A percentile compares a stretch with the other conserved stretches of the same genome.
These are phyloP conservation scores for Oreochromis grahami DNA, from an alignment of 2,797 vertebrate species.

Conservation along the genomic window DNA sequence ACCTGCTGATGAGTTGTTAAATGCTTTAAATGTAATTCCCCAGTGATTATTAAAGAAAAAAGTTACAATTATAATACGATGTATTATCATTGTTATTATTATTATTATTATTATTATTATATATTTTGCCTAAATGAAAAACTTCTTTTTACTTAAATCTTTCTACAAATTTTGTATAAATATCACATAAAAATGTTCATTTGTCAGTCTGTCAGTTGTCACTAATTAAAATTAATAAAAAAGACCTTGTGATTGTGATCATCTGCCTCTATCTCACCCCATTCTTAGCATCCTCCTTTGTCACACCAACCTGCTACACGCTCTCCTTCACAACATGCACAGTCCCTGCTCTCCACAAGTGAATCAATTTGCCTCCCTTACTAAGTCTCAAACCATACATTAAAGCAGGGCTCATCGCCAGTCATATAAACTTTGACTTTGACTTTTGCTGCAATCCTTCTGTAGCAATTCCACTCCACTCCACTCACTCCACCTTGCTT, in stretches of 20 bases:
- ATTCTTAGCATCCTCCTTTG: not conserved
- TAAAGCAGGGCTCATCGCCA: too few species aligned
- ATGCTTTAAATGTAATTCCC: not conserved
- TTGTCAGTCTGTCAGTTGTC: not conserved
- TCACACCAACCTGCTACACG: not conserved
- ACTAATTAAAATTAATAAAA: not conserved
- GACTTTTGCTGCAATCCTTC: too few species aligned
- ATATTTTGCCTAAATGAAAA: not conserved
- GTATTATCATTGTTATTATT: fast-evolving
- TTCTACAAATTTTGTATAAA: not conserved
- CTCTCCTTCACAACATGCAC: not conserved
- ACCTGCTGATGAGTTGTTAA: not conserved
- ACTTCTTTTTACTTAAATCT: fast-evolving
- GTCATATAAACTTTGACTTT: too few species aligned
- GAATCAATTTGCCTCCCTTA: too few species aligned
- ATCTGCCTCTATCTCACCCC: not conserved
- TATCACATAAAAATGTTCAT: not conserved
- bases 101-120: not conserved
- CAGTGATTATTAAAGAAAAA: not conserved
- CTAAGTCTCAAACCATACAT: too few species aligned
- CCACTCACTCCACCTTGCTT: too few species aligned
- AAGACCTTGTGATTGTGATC: not conserved
- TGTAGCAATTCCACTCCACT: too few species aligned
- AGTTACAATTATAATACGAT: fast-evolving
- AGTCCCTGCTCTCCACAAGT: too few species aligned